Base-by-base conservation (phyloP, 1,140 invertebrate genomes). In the Belonocnema kinseyi region DNA sequence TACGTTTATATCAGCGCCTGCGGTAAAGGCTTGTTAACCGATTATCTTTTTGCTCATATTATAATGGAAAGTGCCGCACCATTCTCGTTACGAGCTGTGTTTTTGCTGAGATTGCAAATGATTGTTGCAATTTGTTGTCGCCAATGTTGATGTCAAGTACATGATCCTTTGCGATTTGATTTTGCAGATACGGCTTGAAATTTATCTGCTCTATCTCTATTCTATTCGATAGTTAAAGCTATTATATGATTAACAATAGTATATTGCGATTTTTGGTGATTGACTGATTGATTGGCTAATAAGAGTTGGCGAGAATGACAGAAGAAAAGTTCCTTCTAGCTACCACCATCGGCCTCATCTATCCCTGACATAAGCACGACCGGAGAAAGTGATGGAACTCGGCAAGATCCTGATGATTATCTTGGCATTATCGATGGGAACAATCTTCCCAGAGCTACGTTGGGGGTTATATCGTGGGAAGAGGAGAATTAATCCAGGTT, bases 361-460 rank as follows among this genome's bases (percentile, higher is more conserved):
- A 76, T 77, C 76, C 75, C 71, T 72, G 66, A 75, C 76, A 74
- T 75, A 74, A 80, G 74, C 81, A 88, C 82, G 80, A 81, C 77
- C 58, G 77, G 88, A 89, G 88, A 89, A 89, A 89, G 88, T 89
- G 88, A 89, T 88, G 86, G 88, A 88, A 89, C 87, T 86, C 79
- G 74, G 82, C 81, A 82, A 88, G 85, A 88, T 86, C 80, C 87
- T 86, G 88, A 89, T 89, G 83, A 79, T 78, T 88, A 89, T 88
- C 88, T 85, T 52, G 80, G 72, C 82, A 79, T 77, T 88, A 89
- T 89, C 88, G 81, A 80, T 79, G 74, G 61, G 84, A 81, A 83
- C 82, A 84, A 89, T 89, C 88, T 89, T 88, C 87, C 81, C 85
- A 85, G 83, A 80, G 80, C 81, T 84, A 77, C 81, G 81, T 80